phyloP scores from a whole-genome alignment of 2,888 invertebrate species.

The Malthinus flaveolus region DNA sequence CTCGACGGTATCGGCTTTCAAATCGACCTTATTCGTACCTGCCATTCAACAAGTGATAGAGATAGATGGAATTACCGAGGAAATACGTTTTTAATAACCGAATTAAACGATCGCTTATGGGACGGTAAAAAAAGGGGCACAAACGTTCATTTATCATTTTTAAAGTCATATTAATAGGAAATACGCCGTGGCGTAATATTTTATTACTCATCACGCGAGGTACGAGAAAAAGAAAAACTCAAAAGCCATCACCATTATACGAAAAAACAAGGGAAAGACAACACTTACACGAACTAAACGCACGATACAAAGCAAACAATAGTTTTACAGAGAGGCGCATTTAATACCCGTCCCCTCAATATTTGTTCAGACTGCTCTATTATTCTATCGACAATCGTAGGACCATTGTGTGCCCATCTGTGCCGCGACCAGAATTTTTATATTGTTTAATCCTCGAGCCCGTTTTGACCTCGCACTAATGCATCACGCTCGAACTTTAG shows the following conservation, averaged over 20 bases:
- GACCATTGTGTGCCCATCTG: constrained; percentile 53
- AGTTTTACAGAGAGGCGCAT: constrained; percentile 39
- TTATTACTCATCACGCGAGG: neutral
- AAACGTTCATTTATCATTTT: constrained; percentile 20
- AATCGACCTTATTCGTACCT: constrained; percentile 26
- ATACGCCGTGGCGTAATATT: neutral
- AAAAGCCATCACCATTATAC: constrained; percentile 46
- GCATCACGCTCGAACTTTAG: too few species aligned
- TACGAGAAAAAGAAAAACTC: neutral
- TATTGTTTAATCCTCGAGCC: constrained; percentile 23
- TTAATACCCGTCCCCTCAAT: constrained; percentile 44
- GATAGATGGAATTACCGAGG: constrained; percentile 30
- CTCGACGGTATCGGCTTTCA: constrained; percentile 31
- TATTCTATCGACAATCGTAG: constrained; percentile 53
- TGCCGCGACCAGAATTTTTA: constrained; percentile 34
- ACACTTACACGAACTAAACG: constrained; percentile 40
- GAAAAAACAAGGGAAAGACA: constrained; percentile 42
- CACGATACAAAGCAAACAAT: constrained; percentile 39
- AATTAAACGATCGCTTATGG: constrained; percentile 27
- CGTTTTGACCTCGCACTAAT: constrained; percentile 28
- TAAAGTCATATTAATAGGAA: constrained; percentile 14
- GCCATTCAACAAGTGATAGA: constrained; percentile 33
- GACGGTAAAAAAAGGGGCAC: constrained; percentile 7
- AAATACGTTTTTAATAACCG: constrained; percentile 32
- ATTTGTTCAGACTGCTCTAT: constrained; percentile 52